Percentiles rank a stretch among this genome's conserved stretches.
Conservation (phyloP, 2,797 vertebrate genomes). For the Ara ararauna region DNA sequence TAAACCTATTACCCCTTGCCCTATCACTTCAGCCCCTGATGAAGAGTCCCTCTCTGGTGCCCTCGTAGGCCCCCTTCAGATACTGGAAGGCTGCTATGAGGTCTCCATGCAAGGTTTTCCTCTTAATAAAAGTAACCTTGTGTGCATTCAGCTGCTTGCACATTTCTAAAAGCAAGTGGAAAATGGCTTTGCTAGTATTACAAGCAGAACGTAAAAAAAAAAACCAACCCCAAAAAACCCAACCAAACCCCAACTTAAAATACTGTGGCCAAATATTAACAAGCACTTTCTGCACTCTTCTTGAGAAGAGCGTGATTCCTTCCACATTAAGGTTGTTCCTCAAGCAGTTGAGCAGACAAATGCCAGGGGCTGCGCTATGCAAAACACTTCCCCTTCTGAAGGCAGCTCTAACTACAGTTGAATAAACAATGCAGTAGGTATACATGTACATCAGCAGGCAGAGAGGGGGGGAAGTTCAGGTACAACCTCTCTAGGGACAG, state of each 20-base stretch:
- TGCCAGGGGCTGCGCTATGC: not conserved
- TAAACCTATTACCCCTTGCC: not conserved
- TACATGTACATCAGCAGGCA: fast-evolving
- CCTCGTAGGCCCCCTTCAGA: not conserved
- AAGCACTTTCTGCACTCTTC: not conserved
- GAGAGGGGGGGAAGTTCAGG: fast-evolving
- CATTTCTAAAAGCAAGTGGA: not conserved
- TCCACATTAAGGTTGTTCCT: not conserved
- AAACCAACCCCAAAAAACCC: no score
- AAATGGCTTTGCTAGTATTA: not conserved
- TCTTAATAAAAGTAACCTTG: not conserved
- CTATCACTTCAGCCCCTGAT: not conserved
- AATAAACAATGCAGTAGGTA: not conserved
- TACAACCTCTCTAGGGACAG: not conserved
- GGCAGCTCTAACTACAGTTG: not conserved
- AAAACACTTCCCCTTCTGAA: not conserved
- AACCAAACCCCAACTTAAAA: not conserved
- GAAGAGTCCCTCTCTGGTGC: not conserved
- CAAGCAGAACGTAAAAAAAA: not conserved
- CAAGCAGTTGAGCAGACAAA: not conserved
- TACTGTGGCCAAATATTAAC: not conserved
- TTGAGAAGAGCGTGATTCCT: not conserved
- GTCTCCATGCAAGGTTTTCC: not conserved
- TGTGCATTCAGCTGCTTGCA: not conserved
- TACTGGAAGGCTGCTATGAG: not conserved